Evolutionary conservation across 2,113 vertebrate species (phyloP), one percentile per base, ranked within the genome.

Genomic region (Lontra canadensis): DNA sequence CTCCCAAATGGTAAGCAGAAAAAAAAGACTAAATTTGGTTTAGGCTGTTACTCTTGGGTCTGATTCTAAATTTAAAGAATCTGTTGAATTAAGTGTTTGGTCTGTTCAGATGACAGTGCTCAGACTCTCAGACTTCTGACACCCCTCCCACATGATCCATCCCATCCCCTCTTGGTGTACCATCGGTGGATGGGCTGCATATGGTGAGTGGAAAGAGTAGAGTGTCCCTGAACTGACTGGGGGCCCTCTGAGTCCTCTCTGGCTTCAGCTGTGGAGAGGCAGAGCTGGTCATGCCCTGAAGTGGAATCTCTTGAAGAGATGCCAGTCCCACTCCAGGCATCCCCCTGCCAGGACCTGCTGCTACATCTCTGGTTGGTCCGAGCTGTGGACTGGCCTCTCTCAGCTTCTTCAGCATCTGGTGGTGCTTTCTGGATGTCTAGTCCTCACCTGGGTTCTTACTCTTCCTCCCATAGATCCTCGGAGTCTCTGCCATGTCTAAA

Each of bases 1-100:
- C 31, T 52, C 55, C 84, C 79, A 55, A 23, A 1, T 84, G 21
- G 49, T 86, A 69, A 94, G 63, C 69, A 88, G 47, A 49, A 69
- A 81, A 94, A 73, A 71, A 80, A 95, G 94, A 74, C 34, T 90
- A 92, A 81, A 90, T 90, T 90, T 87, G 78, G 26, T 67, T 84
- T 79, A 89, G 94, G 47, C 49, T 86, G 2, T 69, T 67, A 76
- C 21, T 78, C 78, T 81, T 25, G 23, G n/a, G 39, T 87, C 63
- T 93, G 85, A 67, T 85, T 71, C 57, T 76, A 81, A 94, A 89
- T 78, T 57, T 80, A 55, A 83, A 91, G 31, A 73, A 39, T 44
- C 69, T 92, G 8, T 73, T 36, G 12, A 59, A 94, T 80, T 57
- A 83, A 84, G 42, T 10, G 6, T n/a, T 52, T 36, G 12, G 11